phyloP scores from a whole-genome alignment of 2,888 invertebrate species.

The Melieria crassipennis region DNA sequence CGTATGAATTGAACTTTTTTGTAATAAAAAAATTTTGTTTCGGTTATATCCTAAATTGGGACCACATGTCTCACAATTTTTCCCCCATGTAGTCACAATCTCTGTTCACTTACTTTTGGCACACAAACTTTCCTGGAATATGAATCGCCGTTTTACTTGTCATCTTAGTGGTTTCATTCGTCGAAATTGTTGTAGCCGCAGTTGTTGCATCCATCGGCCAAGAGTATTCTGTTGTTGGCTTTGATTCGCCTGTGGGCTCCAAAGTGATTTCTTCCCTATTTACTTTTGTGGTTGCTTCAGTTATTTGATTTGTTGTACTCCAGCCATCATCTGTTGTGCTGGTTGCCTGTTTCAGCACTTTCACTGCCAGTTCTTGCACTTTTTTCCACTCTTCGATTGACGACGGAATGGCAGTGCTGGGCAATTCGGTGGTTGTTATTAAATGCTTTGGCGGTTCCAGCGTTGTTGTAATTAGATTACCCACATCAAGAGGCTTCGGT shows the following conservation, averaged over 20 bases:
- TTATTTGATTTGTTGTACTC: conserved; percentile 9
- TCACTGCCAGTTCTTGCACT: conserved; percentile 43
- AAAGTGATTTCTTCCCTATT: conserved; percentile 25
- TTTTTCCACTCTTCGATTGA: conserved; percentile 45
- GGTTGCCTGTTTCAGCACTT: conserved; percentile 41
- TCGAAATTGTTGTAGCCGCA: conserved; percentile 5
- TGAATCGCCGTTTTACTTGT: conserved; percentile 1
- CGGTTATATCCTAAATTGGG: too few species aligned
- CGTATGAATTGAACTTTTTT: too few species aligned
- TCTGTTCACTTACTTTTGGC: conserved; percentile 49
- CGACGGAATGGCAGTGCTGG: conserved; percentile 32
- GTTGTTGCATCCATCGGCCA: conserved; percentile 19
- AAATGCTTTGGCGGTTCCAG: conserved; percentile 6
- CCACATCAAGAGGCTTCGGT: conserved; percentile 13
- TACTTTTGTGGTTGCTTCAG: neutral
- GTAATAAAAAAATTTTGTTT: too few species aligned
- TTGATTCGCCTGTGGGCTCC: neutral
- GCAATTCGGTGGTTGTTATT: conserved; percentile 7
- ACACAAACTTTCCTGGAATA: conserved; percentile 53
- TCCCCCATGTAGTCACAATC: neutral
- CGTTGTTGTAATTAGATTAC: conserved; percentile 13
- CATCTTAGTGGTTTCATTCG: conserved; percentile 19
- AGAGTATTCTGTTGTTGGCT: conserved; percentile 18
- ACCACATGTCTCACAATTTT: too few species aligned
- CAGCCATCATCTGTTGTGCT: conserved; percentile 19